Evolutionary conservation across 2,113 vertebrate genomes (phyloP).

Genomic region (Psittacula cyanocephala): DNA sequence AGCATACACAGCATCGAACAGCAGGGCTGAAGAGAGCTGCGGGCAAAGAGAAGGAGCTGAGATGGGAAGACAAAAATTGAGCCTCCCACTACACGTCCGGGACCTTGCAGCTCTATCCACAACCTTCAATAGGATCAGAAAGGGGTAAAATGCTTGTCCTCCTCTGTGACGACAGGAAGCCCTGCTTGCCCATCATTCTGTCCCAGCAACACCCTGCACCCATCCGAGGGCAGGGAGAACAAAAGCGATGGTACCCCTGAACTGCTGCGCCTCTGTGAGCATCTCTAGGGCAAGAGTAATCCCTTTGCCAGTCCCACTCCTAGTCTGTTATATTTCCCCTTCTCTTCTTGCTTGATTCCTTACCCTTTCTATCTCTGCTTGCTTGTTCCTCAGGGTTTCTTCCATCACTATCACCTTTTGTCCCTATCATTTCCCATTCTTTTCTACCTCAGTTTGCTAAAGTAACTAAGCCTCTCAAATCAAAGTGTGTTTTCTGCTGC

Average conservation of each 20-base stretch:
- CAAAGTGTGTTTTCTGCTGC: neutral
- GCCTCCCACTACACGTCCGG: fast-evolving
- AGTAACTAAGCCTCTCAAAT: neutral
- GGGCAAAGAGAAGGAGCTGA: neutral
- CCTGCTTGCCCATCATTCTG: neutral
- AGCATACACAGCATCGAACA: slow-evolving; percentile 92
- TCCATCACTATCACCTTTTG: fast-evolving
- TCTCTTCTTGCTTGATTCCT: neutral
- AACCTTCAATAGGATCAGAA: neutral
- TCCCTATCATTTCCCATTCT: neutral
- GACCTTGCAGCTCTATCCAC: neutral
- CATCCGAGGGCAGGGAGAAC: neutral
- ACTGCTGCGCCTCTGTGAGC: neutral
- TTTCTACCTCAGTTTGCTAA: neutral
- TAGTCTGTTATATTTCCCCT: neutral
- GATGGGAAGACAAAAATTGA: fast-evolving
- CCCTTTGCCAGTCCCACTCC: neutral
- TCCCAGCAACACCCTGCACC: neutral
- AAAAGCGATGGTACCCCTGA: neutral
- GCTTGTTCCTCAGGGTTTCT: neutral
- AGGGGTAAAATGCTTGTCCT: neutral
- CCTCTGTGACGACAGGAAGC: too few relatives aligned
- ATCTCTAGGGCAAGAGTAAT: neutral
- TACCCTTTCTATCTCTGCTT: neutral
- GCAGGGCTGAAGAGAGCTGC: slow-evolving; percentile 92